Percentiles rank a stretch among this genome's conserved stretches.
Evolutionary conservation across 2,888 invertebrate species (phyloP).

Genomic region (Drosophila anomelani): DNA sequence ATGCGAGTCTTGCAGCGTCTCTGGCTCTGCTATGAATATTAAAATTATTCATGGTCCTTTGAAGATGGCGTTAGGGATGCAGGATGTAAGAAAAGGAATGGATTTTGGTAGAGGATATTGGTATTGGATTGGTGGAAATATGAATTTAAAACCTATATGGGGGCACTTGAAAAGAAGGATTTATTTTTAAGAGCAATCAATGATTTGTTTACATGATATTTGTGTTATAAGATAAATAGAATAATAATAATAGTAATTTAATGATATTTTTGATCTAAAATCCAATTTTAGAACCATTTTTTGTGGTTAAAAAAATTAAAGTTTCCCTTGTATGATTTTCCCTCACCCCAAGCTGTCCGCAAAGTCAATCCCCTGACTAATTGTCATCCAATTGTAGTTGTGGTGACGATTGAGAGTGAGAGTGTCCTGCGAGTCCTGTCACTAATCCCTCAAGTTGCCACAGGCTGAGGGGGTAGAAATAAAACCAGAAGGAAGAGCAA

Average conservation of each 20-base stretch:
- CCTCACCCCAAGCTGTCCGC: not conserved
- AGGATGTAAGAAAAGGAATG: not conserved
- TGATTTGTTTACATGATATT: not conserved
- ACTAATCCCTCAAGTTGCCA: constrained; percentile 24
- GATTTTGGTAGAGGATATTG: not conserved
- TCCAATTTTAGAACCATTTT: too few relatives aligned
- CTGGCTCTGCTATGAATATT: constrained; percentile 15
- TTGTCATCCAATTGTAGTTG: constrained; percentile 30
- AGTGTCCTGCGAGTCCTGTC: constrained; percentile 18
- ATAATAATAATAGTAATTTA: not conserved
- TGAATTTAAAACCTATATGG: not conserved
- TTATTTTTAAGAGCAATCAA: not conserved
- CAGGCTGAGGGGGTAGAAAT: not conserved
- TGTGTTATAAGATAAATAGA: too few relatives aligned
- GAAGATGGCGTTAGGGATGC: constrained; percentile 24
- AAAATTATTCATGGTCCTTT: constrained; percentile 67
- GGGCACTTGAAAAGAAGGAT: not conserved
- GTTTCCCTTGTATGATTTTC: not conserved
- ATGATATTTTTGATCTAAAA: not conserved
- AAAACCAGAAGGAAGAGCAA: constrained; percentile 44
- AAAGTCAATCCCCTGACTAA: constrained; percentile 55
- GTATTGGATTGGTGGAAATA: constrained; percentile 1
- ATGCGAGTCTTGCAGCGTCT: constrained; percentile 43
- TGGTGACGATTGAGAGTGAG: constrained; percentile 46
- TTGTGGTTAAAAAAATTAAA: not conserved